Percentiles rank a stretch among this genome's conserved stretches.
phyloP scores from a whole-genome alignment of 1,140 invertebrate genomes.

The Melitaea cinxia region DNA sequence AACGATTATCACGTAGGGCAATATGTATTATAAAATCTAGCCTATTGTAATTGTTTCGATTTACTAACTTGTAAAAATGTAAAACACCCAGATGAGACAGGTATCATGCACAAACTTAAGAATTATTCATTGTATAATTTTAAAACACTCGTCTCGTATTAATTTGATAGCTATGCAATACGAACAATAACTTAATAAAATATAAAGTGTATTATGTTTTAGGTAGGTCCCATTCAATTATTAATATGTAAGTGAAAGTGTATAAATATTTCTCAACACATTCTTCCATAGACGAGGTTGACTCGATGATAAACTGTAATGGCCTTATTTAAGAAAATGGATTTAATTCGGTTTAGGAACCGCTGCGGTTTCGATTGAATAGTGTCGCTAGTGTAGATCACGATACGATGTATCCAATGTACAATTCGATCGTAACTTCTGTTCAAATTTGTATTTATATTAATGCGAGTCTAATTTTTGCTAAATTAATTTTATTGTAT shows the following conservation, averaged over 20 bases:
- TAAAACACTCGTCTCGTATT: slow-evolving; percentile 51
- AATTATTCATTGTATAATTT: slow-evolving; percentile 64
- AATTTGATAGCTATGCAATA: slow-evolving; percentile 69
- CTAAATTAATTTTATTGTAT: no score
- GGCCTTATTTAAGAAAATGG: slow-evolving; percentile 65
- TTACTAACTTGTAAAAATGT: slow-evolving; percentile 64
- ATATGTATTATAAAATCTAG: slow-evolving; percentile 46
- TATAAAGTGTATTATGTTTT: slow-evolving; percentile 64
- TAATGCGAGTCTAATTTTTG: background rate
- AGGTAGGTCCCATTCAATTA: slow-evolving; percentile 79
- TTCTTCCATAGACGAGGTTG: slow-evolving; percentile 62
- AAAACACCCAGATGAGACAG: slow-evolving; percentile 65
- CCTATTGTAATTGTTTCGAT: slow-evolving; percentile 54
- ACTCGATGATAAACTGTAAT: slow-evolving; percentile 52
- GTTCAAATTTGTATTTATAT: slow-evolving; percentile 55
- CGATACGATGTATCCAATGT: slow-evolving; percentile 52
- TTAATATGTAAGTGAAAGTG: slow-evolving; percentile 77
- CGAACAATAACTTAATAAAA: slow-evolving; percentile 71
- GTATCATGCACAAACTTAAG: slow-evolving; percentile 75
- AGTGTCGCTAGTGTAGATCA: slow-evolving; percentile 70
- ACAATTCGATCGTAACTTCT: slow-evolving; percentile 53
- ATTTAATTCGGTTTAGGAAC: slow-evolving; percentile 29
- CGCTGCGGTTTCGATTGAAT: slow-evolving; percentile 41
- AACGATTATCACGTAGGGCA: slow-evolving; percentile 30
- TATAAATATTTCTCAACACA: slow-evolving; percentile 73